Conservation (phyloP, 1,140 invertebrate species). For the Lepidurus apus region DNA sequence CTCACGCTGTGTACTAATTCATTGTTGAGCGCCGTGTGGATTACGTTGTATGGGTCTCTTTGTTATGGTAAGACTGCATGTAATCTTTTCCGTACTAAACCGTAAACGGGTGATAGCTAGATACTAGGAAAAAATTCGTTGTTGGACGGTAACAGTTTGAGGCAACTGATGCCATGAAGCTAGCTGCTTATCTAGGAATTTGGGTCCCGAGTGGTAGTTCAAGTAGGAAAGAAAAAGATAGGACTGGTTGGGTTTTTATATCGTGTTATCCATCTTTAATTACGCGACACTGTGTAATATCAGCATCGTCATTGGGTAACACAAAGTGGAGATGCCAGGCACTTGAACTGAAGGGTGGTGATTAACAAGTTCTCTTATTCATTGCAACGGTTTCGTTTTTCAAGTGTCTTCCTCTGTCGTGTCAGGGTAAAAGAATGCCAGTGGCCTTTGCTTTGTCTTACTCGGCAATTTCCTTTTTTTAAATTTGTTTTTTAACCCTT, state of each 20-base stretch:
- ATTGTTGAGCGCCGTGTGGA: not conserved
- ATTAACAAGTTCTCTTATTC: not conserved
- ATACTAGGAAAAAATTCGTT: too few relatives aligned
- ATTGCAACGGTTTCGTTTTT: not conserved
- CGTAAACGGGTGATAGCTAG: not conserved
- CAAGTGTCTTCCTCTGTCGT: not conserved
- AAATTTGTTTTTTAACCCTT: not conserved
- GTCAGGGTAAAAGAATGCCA: not conserved
- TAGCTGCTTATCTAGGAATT: too few relatives aligned
- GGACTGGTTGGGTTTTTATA: not conserved
- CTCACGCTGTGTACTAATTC: not conserved
- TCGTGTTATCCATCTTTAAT: not conserved
- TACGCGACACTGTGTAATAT: conserved; percentile 9
- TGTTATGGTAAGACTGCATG: not conserved
- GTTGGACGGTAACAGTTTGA: too few relatives aligned
- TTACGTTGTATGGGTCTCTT: not conserved
- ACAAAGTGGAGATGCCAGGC: not conserved
- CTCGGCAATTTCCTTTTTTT: not conserved
- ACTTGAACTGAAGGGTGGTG: conserved; percentile 5
- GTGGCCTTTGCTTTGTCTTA: conserved; percentile 8
- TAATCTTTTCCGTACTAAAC: not conserved
- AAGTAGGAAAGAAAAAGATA: too few relatives aligned
- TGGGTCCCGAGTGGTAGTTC: too few relatives aligned
- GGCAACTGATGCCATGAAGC: too few relatives aligned
- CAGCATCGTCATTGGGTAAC: not conserved